Conservation (phyloP, 2,113 vertebrate species). For the Campylorhamphus procurvoides region DNA sequence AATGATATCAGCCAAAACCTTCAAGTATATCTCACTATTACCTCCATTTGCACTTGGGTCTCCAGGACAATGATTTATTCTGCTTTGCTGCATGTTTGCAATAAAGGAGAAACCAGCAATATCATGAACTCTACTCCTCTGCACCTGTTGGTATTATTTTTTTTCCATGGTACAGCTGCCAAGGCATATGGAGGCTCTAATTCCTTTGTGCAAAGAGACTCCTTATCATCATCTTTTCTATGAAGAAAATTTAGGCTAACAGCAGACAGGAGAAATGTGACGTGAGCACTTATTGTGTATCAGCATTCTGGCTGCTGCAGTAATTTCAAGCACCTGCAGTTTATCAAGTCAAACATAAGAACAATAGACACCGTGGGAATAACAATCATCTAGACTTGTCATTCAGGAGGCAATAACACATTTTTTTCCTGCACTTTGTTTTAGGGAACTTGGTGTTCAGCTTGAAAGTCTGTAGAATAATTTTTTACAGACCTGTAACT, state of each 20-base stretch:
- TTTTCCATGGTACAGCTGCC: not conserved
- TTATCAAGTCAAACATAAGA: slow-evolving; percentile 50
- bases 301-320: not conserved
- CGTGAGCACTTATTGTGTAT: not conserved
- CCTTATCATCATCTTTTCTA: not conserved
- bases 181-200: not conserved
- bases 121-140: not conserved
- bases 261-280: not conserved
- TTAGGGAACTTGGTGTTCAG: not conserved
- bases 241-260: slow-evolving; percentile 23
- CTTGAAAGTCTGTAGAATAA: not conserved
- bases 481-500: not conserved
- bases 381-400: not conserved
- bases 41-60: not conserved
- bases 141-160: not conserved
- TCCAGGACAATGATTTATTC: not conserved
- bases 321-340: slow-evolving; percentile 35
- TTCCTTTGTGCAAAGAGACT: slow-evolving; percentile 12
- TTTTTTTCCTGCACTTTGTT: slow-evolving; percentile 1
- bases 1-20: not conserved
- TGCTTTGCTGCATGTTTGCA: not conserved
- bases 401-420: not conserved
- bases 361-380: slow-evolving; percentile 23
- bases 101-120: not conserved
- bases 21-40: not conserved